phyloP scores from a whole-genome alignment of 1,140 invertebrate genomes.

The Mamestra configurata region DNA sequence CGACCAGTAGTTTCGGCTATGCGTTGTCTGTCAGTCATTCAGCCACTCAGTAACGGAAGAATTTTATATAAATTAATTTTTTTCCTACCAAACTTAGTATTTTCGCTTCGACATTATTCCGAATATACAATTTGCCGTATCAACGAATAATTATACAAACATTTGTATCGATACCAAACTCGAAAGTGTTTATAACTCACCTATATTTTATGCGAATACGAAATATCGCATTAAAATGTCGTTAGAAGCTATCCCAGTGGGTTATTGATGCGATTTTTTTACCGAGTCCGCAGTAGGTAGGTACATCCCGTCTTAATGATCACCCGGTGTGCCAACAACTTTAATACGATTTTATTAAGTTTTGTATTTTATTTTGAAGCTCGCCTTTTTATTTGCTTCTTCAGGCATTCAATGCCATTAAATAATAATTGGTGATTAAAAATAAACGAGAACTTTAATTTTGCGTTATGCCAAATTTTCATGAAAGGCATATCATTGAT shows the following conservation, averaged over 20 bases:
- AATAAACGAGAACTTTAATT: background rate
- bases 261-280: constrained; percentile 52
- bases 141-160: background rate
- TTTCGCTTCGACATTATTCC: too few species aligned
- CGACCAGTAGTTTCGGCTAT: too few species aligned
- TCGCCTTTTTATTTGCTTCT: background rate
- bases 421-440: background rate
- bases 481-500: background rate
- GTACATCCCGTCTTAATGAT: constrained; percentile 21
- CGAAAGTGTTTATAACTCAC: background rate
- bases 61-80: too few species aligned
- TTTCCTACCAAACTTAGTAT: too few species aligned
- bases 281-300: constrained; percentile 8
- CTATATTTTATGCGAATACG: constrained; percentile 38
- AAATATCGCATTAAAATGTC: constrained; percentile 50
- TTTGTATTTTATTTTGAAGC: background rate
- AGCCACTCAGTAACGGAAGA: too few species aligned
- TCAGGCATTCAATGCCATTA: background rate
- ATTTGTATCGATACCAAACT: background rate
- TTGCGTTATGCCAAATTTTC: background rate
- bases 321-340: constrained; percentile 11
- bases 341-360: constrained; percentile 1
- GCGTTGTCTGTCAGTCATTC: too few species aligned
- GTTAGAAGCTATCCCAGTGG: constrained; percentile 32
- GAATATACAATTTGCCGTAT: too few species aligned